Base-by-base conservation (phyloP, 2,888 invertebrate species). In the Panopea generosa region DNA sequence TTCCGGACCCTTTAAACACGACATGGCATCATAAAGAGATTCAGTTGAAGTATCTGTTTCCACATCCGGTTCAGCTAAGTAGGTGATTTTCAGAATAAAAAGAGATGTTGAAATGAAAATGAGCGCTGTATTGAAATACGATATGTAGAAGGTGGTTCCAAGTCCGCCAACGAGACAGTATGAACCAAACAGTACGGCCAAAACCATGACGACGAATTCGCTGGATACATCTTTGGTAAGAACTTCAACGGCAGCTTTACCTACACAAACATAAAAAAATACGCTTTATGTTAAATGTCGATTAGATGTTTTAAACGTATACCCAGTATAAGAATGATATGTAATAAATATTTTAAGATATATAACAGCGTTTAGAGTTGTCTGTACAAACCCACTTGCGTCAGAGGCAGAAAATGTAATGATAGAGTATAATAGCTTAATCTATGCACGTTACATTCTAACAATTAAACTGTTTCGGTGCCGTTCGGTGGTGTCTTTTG, bases 81-180 rank as follows among this genome's bases (percentile, higher is more conserved):
- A 86, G 56, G 77, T 84, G 4, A 87, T 73, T 59, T 83, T 79
- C 29, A 87, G 63, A 33, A 85, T 85, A 65, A 90, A 88, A 16
- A 83, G 62, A 0, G 88, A 74, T 2, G 90, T 68, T 6, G 87
- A 78, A 14, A 86, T 76, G 62, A 90, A 90, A 2, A 89, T 88
- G n/a, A 90, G 65, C 4, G 85, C 82, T 0, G 89, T 86, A 75
- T 89, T 90, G 79, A 90, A 89, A 73, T 91, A 91, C 9, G 90
- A 90, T 29, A 91, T 90, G 67, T 91, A 91, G 60, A 91, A 91
- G 0, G 90, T 90, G 4, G 91, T 89, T n/a, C 91, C 89, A 11
- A 90, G 82, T 2, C 90, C 90, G 7, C 90, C 90, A 18, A 90
- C 80, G 2, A 90, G 81, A 11, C 88, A 88, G 62, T 89, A 90